phyloP scores from a whole-genome alignment of 2,797 vertebrate species.

The Crypturellus tataupa region DNA sequence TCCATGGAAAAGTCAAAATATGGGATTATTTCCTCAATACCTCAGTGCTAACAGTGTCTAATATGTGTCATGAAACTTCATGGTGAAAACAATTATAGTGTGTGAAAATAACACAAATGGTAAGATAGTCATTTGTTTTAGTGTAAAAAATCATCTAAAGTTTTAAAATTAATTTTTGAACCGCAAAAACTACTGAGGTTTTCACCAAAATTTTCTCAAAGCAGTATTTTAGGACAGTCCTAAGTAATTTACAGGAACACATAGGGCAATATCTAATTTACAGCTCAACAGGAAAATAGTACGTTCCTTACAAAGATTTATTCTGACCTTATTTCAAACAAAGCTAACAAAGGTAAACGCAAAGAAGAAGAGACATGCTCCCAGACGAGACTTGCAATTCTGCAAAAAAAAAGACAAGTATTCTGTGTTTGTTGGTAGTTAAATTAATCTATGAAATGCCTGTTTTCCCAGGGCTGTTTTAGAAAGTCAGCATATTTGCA shows the following conservation, averaged over 20 bases:
- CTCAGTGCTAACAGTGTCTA: background rate
- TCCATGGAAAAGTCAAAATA: background rate
- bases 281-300: background rate
- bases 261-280: background rate
- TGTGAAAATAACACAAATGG: background rate
- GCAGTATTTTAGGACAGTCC: background rate
- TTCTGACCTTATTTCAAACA: background rate
- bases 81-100: background rate
- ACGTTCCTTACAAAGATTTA: background rate
- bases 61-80: background rate
- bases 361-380: background rate
- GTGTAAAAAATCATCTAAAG: background rate
- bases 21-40: background rate
- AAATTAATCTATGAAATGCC: background rate
- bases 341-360: background rate
- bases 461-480: background rate
- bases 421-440: background rate
- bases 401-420: background rate
- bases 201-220: background rate
- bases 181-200: accelerated
- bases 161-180: background rate
- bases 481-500: background rate
- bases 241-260: background rate
- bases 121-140: background rate
- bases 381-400: background rate